phyloP scores from a whole-genome alignment of 2,797 vertebrate genomes.

The Micromesistius poutassou region DNA sequence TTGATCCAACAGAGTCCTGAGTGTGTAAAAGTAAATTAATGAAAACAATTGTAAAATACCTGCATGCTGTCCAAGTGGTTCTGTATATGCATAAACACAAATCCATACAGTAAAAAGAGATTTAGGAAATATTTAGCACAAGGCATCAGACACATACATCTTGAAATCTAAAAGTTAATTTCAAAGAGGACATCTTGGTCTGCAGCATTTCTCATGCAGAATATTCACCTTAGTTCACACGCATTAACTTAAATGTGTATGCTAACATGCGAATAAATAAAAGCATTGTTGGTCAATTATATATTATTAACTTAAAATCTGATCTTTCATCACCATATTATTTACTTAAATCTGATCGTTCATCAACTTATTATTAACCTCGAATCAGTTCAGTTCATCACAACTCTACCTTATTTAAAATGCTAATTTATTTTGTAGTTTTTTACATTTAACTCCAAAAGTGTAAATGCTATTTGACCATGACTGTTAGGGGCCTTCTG shows the following conservation, averaged over 20 bases:
- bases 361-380: not conserved
- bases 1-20: conserved; percentile 27
- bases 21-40: conserved; percentile 51
- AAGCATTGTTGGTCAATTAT: not conserved
- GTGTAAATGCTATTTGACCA: not conserved
- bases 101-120: conserved; percentile 79
- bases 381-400: not conserved
- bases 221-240: conserved; percentile 10
- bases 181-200: conserved; percentile 1
- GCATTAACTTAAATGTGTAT: not conserved
- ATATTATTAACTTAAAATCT: not conserved
- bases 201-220: conserved; percentile 18
- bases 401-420: not conserved
- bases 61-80: conserved; percentile 99
- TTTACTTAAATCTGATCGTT: not conserved
- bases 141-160: conserved; percentile 58
- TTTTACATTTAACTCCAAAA: not conserved
- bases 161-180: conserved; percentile 37
- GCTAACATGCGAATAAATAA: not conserved
- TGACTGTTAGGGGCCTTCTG: conserved; percentile 1
- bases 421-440: not conserved
- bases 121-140: conserved; percentile 69
- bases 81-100: conserved; percentile 85
- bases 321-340: not conserved
- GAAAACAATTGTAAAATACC: conserved; percentile 83